Evolutionary conservation across 2,888 invertebrate species (phyloP).

Genomic region (Dioctria rufipes): DNA sequence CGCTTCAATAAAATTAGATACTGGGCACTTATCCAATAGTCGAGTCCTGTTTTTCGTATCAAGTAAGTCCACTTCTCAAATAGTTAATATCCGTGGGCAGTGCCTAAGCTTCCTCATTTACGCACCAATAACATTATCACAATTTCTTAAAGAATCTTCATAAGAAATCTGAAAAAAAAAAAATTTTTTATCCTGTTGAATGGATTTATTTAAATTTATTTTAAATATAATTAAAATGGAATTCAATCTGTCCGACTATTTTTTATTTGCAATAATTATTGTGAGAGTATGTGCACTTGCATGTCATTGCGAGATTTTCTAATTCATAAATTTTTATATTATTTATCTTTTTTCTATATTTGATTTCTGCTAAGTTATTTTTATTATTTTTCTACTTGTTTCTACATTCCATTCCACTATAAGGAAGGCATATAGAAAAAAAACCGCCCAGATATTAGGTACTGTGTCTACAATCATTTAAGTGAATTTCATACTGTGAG

Average conservation of each 20-base stretch:
- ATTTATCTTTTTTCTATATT: no score
- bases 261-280: constrained; percentile 1
- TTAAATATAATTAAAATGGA: constrained; percentile 7
- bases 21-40: no score
- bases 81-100: no score
- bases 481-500: constrained; percentile 24
- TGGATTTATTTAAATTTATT: constrained; percentile 23
- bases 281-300: background rate
- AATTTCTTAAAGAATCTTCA: background rate
- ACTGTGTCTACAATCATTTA: constrained; percentile 20
- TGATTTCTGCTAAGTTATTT: no score
- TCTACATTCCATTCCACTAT: background rate
- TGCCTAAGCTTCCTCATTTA: no score
- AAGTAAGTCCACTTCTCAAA: no score
- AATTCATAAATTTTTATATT: no score
- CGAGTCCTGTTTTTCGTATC: no score
- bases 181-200: background rate
- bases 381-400: background rate
- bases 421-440: background rate
- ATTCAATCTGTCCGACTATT: constrained; percentile 5
- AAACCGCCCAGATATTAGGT: background rate
- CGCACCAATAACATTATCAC: no score
- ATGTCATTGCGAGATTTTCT: background rate
- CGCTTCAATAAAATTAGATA: no score
- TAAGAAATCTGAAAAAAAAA: background rate